Evolutionary conservation across 2,113 vertebrate species (phyloP).

Genomic region (Hypanus sabinus): DNA sequence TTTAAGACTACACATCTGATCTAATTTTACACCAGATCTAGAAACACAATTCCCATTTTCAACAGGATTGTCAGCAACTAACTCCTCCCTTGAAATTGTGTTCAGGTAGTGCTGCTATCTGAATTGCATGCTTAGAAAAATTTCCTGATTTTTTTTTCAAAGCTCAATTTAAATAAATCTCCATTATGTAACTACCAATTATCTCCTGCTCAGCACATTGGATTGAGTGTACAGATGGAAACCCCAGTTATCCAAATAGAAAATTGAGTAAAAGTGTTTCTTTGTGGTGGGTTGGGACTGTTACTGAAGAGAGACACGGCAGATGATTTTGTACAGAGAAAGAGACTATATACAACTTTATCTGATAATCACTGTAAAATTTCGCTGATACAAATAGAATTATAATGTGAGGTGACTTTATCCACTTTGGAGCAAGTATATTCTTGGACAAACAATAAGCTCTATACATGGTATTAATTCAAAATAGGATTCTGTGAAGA

Average conservation of each 20-base stretch:
- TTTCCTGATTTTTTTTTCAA: not conserved
- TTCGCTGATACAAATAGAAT: conserved; percentile 19
- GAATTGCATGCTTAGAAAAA: not conserved
- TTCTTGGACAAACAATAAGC: conserved; percentile 52
- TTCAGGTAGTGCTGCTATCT: not conserved
- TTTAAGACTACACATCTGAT: not conserved
- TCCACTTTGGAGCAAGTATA: conserved; percentile 41
- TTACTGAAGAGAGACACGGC: not conserved
- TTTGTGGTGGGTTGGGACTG: not conserved
- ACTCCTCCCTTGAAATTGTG: not conserved
- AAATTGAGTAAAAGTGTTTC: not conserved
- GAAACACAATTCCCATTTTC: not conserved
- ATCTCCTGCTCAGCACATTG: not conserved
- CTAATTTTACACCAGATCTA: not conserved
- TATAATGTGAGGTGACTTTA: conserved; percentile 42
- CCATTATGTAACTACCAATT: not conserved
- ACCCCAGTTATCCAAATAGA: not conserved
- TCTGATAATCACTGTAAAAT: not conserved
- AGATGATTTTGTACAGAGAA: not conserved
- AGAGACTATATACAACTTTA: not conserved
- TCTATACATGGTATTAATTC: conserved; percentile 54
- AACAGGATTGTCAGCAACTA: not conserved
- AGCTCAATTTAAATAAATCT: not conserved
- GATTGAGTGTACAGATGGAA: not conserved
- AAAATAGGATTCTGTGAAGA: conserved; percentile 52